A percentile compares a stretch with the other conserved stretches of the same genome.
Conservation (phyloP, 2,797 vertebrate genomes). For the Chiroxiphia lanceolata region DNA sequence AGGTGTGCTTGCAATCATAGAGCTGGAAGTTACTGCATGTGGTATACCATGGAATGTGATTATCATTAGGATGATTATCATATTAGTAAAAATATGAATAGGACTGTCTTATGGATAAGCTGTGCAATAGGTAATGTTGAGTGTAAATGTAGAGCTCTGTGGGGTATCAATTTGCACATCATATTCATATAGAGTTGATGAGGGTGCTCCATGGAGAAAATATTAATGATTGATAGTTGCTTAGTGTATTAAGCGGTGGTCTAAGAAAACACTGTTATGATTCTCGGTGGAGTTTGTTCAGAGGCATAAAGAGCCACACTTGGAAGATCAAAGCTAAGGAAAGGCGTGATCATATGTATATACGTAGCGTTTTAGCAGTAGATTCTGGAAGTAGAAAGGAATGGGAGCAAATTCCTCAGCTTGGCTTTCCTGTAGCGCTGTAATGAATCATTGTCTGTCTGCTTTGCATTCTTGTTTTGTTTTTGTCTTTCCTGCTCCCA, state of each 20-base stretch:
- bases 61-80: not conserved
- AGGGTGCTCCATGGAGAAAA: not conserved
- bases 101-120: not conserved
- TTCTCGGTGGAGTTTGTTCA: not conserved
- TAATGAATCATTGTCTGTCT: constrained; percentile 25
- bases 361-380: not conserved
- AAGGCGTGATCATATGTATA: not conserved
- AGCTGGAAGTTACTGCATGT: not conserved
- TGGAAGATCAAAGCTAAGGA: not conserved
- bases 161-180: not conserved
- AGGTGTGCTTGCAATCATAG: not conserved
- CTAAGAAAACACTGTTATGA: not conserved
- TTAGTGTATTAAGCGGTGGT: not conserved
- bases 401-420: not conserved
- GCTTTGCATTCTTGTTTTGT: not conserved
- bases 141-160: not conserved
- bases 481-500: constrained; percentile 31
- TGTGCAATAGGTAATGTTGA: not conserved
- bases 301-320: not conserved
- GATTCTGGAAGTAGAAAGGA: constrained; percentile 23
- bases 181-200: not conserved
- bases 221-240: not conserved
- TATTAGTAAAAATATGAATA: not conserved
- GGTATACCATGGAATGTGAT: not conserved
- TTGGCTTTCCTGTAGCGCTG: not conserved